Conservation (phyloP, 35 echinoderm and acorn worm genomes). For the Holothuria glaberrima region DNA sequence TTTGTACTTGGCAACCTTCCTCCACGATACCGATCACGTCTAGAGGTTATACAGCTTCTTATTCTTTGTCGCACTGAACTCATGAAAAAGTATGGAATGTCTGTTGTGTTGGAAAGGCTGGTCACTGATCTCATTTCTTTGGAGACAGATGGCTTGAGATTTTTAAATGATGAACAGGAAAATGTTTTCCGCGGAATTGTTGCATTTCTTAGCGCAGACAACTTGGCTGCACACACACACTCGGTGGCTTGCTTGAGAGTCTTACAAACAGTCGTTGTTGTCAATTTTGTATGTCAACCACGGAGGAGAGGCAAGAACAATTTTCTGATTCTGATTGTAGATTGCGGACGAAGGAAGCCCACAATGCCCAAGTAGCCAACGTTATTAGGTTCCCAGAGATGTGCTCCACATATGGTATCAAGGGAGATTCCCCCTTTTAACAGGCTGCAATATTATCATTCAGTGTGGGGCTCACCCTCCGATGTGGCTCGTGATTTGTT, state of each 20-base stretch:
- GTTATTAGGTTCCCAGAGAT: constrained; percentile 31
- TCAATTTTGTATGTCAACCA: constrained; percentile 50
- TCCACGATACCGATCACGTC: constrained; percentile 44
- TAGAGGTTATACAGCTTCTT: constrained; percentile 53
- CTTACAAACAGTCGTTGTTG: constrained; percentile 42
- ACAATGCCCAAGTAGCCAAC: constrained; percentile 33
- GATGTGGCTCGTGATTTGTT: constrained; percentile 70
- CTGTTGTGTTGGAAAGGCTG: constrained; percentile 34
- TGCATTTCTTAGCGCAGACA: constrained; percentile 55
- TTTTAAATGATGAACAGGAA: constrained; percentile 46
- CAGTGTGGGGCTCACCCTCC: constrained; percentile 38
- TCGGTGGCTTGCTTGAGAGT: constrained; percentile 54
- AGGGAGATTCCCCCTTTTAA: constrained; percentile 42
- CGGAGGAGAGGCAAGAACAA: constrained; percentile 10
- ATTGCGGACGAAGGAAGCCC: constrained; percentile 29
- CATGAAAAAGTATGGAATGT: constrained; percentile 59
- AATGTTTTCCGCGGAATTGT: constrained; percentile 45
- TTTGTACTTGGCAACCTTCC: constrained; percentile 61
- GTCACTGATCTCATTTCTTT: constrained; percentile 39
- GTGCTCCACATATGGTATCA: constrained; percentile 54
- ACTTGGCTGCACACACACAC: constrained; percentile 56
- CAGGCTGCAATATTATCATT: constrained; percentile 53
- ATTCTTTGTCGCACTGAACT: constrained; percentile 51
- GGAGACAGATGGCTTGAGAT: constrained; percentile 47
- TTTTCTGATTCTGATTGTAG: constrained; percentile 32